These are phyloP conservation scores for Clistopyga incitator DNA, from an alignment of 2,888 invertebrate species.

Conservation along the genomic window DNA sequence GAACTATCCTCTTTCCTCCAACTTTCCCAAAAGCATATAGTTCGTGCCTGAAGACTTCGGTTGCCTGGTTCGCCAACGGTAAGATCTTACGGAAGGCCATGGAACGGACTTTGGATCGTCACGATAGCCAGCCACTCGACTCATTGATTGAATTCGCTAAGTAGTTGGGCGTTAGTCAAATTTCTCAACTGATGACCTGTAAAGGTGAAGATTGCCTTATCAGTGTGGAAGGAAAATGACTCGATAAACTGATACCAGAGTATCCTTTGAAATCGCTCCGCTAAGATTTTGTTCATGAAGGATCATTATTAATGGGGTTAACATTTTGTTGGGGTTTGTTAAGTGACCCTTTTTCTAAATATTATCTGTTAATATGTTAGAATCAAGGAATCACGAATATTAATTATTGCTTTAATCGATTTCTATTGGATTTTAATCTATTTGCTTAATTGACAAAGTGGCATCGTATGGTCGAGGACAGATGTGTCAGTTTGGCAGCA, in stretches of 20 bases:
- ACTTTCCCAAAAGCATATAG: slow-evolving; percentile 23
- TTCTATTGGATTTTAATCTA: slow-evolving; percentile 65
- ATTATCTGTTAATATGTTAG: too few species aligned
- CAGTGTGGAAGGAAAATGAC: too few species aligned
- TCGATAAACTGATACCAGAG: too few species aligned
- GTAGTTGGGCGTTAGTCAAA: background rate
- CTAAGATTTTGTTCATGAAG: too few species aligned
- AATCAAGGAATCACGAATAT: background rate
- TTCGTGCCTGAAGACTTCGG: slow-evolving; percentile 39
- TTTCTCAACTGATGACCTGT: background rate
- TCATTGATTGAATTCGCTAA: slow-evolving; percentile 17
- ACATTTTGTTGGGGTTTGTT: too few species aligned
- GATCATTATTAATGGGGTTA: too few species aligned
- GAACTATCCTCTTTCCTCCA: slow-evolving; percentile 36
- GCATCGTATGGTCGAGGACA: slow-evolving; percentile 2
- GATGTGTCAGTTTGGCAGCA: background rate
- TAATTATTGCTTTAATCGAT: slow-evolving; percentile 21
- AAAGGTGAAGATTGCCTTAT: background rate
- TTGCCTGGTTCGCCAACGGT: slow-evolving; percentile 6
- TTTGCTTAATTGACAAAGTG: slow-evolving; percentile 74
- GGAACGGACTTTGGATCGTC: slow-evolving; percentile 8
- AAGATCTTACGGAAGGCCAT: background rate
- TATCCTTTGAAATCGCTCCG: too few species aligned
- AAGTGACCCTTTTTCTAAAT: too few species aligned
- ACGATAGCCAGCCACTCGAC: background rate